Evolutionary conservation across 2,113 vertebrate species (phyloP), one percentile per base, ranked within the genome.

Genomic region (Xiphophorus maculatus): DNA sequence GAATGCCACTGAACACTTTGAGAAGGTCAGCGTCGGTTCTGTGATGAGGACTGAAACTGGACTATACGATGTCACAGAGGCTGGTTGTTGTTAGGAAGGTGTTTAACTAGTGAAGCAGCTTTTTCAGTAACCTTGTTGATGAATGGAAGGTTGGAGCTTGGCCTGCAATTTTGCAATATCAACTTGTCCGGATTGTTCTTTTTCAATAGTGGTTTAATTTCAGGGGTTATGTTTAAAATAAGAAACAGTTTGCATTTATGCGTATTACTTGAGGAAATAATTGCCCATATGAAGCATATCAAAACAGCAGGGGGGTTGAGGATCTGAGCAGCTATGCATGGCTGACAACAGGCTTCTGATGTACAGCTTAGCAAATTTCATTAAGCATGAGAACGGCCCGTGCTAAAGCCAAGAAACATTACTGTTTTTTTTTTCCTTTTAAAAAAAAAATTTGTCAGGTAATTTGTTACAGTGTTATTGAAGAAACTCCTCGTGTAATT

Each of bases 401-500:
- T 70, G 87, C 85, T 88, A 80, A 90, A 91, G 89, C 83, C 77
- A 80, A 91, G 85, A 90, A 87, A 90, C 89, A 90, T 88, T 82
- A 84, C 74, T 63, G 70, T 72, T 90, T 91, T 81, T 89, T 91
- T 84, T 92, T 91, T 92, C 87, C 92, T 94, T n/a, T n/a, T n/a
- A n/a, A n/a, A n/a, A n/a, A n/a, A n/a, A n/a, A n/a, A n/a, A n/a
- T n/a, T 93, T 93, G 91, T 93, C 93, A 94, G 90, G 88, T 92
- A 90, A 92, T 92, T 91, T 87, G 87, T 91, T 91, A 87, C 85
- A 71, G 87, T 85, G 87, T 92, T 89, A 92, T 91, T 93, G 91
- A 93, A 90, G 90, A 93, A 94, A 92, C 79, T 48, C 84, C 81
- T 87, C 79, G 74, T 90, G 88, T 91, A 91, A 93, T 92, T 93